A percentile compares a stretch with the other conserved stretches of the same genome.
phyloP scores from a whole-genome alignment of 2,797 vertebrate genomes.

The Gadopsis bispinosus region DNA sequence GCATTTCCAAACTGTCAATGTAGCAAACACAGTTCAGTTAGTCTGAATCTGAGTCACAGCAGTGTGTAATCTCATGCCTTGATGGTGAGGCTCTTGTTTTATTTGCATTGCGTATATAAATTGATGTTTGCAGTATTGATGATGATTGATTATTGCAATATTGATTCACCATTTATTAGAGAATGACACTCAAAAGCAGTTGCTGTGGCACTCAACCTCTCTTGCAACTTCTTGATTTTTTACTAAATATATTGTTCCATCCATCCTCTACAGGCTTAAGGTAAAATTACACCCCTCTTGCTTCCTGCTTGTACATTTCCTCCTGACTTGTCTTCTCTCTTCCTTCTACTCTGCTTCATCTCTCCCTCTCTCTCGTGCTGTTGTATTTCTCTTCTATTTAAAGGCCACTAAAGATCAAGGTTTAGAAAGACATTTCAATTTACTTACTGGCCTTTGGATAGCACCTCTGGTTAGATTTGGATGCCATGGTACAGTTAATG shows the following conservation, averaged over 20 bases:
- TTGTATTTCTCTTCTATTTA: constrained; percentile 77
- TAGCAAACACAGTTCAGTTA: too few species aligned
- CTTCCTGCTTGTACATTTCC: constrained; percentile 11
- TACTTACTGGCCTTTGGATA: constrained; percentile 81
- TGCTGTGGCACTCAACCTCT: neutral
- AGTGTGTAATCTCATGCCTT: neutral
- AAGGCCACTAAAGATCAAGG: constrained; percentile 80
- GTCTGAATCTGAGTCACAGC: neutral
- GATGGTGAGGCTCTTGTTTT: neutral
- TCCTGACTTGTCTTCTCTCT: constrained; percentile 30
- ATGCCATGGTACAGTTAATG: constrained; percentile 74
- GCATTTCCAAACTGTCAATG: neutral
- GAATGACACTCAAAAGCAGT: neutral
- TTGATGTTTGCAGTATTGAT: neutral
- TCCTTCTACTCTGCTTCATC: constrained; percentile 19
- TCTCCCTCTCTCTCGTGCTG: constrained; percentile 29
- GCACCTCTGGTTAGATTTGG: constrained; percentile 75
- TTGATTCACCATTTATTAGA: neutral
- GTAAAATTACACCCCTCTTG: neutral
- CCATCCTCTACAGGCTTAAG: neutral
- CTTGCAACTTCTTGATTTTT: neutral
- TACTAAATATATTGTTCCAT: neutral
- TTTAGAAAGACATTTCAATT: constrained; percentile 80
- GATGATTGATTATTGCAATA: constrained; percentile 16
- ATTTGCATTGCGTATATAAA: neutral